Percentiles rank a stretch among this genome's conserved stretches.
Evolutionary conservation across 2,113 vertebrate species (phyloP).

Genomic region (Cyphomyrus plagiostoma): DNA sequence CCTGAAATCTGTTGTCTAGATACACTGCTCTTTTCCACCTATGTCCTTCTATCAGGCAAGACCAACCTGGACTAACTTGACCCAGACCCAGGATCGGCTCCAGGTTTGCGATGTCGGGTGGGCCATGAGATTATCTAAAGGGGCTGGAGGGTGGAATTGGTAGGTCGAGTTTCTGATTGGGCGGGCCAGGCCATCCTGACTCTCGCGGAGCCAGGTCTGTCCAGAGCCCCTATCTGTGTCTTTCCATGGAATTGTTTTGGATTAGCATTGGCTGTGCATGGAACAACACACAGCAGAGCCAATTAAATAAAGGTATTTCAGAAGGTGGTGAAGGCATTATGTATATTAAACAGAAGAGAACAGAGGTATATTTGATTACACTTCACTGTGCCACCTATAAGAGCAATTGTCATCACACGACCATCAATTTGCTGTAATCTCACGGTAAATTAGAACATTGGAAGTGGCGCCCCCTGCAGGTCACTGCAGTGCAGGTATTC

Average conservation of each 20-base stretch:
- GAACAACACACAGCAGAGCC: neutral
- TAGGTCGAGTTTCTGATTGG: neutral
- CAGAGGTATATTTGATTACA: neutral
- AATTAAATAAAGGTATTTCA: neutral
- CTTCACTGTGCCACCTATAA: neutral
- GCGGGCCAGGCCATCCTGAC: neutral
- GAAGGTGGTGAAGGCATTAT: neutral
- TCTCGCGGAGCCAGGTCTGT: neutral
- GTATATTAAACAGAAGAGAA: neutral
- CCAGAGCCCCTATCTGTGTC: neutral
- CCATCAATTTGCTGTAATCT: neutral
- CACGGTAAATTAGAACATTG: neutral
- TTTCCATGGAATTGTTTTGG: neutral
- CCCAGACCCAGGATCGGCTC: neutral
- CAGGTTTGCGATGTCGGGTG: neutral
- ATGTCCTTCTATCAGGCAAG: conserved; percentile 49
- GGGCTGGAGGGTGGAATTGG: neutral
- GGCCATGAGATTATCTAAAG: neutral
- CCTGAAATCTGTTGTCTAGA: conserved; percentile 52
- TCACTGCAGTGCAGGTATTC: neutral
- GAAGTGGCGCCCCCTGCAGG: neutral
- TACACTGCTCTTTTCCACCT: conserved; percentile 53
- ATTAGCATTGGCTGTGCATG: conserved; percentile 40
- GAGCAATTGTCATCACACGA: neutral
- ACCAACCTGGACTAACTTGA: neutral